phyloP scores from a whole-genome alignment of 2,113 vertebrate genomes.

The Halcyon malimbica region DNA sequence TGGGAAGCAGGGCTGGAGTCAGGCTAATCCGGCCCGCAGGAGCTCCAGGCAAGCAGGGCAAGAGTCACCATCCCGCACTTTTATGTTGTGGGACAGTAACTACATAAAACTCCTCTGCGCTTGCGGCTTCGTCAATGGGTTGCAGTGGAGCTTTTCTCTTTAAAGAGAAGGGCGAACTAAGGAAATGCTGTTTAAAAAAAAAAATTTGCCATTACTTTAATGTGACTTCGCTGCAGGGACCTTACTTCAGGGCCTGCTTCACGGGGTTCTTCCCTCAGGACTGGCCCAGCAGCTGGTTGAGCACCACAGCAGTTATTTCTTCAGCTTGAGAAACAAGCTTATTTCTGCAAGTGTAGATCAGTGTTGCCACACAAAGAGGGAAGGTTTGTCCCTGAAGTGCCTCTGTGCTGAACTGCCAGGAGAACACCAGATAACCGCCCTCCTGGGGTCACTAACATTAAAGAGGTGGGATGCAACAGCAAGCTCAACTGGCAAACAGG shows the following conservation, averaged over 20 bases:
- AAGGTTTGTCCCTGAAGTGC: background rate
- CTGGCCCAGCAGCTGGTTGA: rapidly evolving
- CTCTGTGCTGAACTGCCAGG: background rate
- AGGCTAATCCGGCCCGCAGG: rapidly evolving
- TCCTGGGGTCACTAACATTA: background rate
- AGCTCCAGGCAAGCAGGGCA: background rate
- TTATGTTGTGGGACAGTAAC: background rate
- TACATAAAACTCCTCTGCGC: background rate
- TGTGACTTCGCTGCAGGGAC: no score
- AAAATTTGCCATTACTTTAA: background rate
- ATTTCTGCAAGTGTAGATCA: rapidly evolving
- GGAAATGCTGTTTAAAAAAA: background rate
- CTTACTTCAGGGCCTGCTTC: background rate
- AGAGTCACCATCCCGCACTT: background rate
- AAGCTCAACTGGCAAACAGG: background rate
- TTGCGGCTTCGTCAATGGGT: background rate
- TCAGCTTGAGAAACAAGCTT: background rate
- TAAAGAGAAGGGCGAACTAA: background rate
- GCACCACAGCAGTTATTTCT: background rate
- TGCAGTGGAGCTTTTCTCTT: background rate
- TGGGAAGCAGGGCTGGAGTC: background rate
- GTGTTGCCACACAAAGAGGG: background rate
- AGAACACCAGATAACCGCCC: background rate
- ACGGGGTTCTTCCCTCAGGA: background rate
- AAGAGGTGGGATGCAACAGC: background rate